These are phyloP conservation scores for Yponomeuta malinellus DNA, from an alignment of 2,888 invertebrate species.

Conservation along the genomic window DNA sequence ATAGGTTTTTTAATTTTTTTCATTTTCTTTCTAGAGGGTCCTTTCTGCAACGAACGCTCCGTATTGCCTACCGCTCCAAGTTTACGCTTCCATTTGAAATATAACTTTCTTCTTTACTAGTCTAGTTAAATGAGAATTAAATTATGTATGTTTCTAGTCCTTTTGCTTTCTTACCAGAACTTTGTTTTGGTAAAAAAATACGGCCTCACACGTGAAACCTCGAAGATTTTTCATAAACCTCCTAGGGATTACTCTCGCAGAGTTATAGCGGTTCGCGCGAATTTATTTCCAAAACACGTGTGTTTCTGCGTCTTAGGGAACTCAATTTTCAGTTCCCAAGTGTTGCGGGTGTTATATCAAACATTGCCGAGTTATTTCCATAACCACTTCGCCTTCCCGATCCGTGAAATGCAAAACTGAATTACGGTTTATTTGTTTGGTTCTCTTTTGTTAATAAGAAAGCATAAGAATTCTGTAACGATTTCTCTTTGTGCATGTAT, in stretches of 20 bases:
- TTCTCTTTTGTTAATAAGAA: no score
- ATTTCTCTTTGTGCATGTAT: no score
- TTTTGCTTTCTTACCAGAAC: background rate
- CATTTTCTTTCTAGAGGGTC: no score
- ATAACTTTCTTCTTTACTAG: no score
- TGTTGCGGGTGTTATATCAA: background rate
- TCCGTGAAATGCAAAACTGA: no score
- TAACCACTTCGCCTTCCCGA: background rate
- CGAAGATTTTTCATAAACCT: conserved; percentile 12
- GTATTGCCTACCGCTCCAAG: no score
- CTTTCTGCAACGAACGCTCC: no score
- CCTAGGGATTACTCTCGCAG: conserved; percentile 3
- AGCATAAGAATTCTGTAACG: no score
- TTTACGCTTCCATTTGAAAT: no score
- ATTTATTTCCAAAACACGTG: conserved; percentile 14
- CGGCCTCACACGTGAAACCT: background rate
- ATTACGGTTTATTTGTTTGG: no score
- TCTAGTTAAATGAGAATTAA: background rate
- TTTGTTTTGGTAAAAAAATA: background rate
- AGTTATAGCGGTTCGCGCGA: conserved; percentile 10
- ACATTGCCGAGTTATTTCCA: background rate
- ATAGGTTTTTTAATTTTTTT: no score
- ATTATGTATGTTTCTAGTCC: background rate
- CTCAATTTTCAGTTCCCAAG: background rate
- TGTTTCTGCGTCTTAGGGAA: background rate